phyloP scores from a whole-genome alignment of 2,113 vertebrate species.

The Rhynchomys soricoides region DNA sequence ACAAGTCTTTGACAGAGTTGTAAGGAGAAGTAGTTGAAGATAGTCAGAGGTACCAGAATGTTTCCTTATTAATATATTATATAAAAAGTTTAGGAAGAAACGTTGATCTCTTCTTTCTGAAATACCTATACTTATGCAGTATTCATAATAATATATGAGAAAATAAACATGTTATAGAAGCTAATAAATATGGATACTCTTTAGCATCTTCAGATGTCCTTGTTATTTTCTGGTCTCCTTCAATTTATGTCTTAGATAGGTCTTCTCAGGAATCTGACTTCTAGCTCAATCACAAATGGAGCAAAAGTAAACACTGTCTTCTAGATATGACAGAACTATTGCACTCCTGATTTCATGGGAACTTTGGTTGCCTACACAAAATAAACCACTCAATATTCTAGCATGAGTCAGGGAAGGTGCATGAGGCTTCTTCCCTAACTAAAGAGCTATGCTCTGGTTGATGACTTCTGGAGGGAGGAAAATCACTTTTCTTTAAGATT shows the following conservation, averaged over 20 bases:
- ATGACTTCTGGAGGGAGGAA: background rate
- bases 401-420: background rate
- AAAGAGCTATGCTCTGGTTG: background rate
- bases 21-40: background rate
- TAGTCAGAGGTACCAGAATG: background rate
- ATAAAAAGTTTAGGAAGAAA: background rate
- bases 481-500: background rate
- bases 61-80: background rate
- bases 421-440: background rate
- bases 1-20: background rate
- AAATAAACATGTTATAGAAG: background rate
- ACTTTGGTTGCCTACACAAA: background rate
- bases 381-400: background rate
- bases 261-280: conserved; percentile 54
- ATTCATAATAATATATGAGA: background rate
- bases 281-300: background rate
- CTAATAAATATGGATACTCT: background rate
- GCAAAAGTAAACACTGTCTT: background rate
- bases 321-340: too few species aligned
- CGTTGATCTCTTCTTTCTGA: background rate
- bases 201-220: conserved; percentile 53
- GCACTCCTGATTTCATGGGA: background rate
- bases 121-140: background rate
- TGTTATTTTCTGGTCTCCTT: conserved; percentile 42
- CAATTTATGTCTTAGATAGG: conserved; percentile 28